These are phyloP conservation scores for Caenorhabditis macrosperma DNA, from an alignment of 2,888 invertebrate genomes.

Conservation along the genomic window DNA sequence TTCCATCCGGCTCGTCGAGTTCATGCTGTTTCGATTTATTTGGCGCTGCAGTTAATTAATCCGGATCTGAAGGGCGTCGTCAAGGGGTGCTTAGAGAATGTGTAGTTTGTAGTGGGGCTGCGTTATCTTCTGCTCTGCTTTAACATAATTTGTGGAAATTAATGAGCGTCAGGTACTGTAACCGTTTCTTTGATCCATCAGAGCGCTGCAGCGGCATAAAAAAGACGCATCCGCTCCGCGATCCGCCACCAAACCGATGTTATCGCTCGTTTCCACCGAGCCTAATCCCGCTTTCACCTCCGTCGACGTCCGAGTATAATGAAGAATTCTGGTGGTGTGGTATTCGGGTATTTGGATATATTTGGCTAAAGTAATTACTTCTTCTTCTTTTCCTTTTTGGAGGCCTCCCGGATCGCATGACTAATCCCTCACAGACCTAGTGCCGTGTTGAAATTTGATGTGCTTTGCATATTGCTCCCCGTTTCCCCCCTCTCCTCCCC, in stretches of 20 bases:
- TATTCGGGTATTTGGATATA: neutral
- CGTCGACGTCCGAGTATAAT: neutral
- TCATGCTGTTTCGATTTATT: conserved; percentile 19
- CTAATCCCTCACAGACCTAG: conserved; percentile 19
- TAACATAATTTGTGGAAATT: neutral
- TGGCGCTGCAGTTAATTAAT: conserved; percentile 24
- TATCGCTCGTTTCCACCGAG: neutral
- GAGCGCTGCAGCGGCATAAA: too few relatives aligned
- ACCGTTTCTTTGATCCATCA: too few relatives aligned
- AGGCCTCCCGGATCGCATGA: conserved; percentile 24
- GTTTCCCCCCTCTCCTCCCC: neutral
- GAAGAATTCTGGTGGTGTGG: neutral
- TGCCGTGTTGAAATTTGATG: conserved; percentile 35
- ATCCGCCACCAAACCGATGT: neutral
- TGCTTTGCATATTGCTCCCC: conserved; percentile 21
- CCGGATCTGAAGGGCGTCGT: neutral
- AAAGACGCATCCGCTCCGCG: too few relatives aligned
- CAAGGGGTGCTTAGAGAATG: too few relatives aligned
- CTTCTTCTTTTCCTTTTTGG: neutral
- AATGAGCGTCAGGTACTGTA: too few relatives aligned
- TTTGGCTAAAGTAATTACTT: conserved; percentile 17
- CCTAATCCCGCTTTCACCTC: neutral
- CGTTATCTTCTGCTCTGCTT: neutral
- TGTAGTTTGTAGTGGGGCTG: conserved; percentile 15
- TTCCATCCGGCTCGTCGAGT: conserved; percentile 18